These are phyloP conservation scores for Tricholaema leucomelas DNA, from an alignment of 2,113 vertebrate genomes.

Conservation along the genomic window DNA sequence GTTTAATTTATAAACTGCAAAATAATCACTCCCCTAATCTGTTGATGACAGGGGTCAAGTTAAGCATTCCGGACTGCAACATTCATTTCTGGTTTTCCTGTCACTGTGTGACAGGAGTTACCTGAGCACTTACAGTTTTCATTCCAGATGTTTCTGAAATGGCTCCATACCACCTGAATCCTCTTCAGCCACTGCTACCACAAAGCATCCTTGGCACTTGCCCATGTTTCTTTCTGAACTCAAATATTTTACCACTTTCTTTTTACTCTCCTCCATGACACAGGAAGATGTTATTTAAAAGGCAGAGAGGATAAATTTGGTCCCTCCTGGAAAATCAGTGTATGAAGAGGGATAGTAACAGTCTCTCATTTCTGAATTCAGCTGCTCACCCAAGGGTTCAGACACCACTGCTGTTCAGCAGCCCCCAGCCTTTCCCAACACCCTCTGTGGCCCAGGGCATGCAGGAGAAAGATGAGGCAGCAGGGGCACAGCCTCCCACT, in stretches of 20 bases:
- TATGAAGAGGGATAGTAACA: not conserved
- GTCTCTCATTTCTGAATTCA: not conserved
- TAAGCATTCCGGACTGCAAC: not conserved
- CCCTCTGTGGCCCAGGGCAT: fast-evolving
- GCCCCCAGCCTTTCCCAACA: not conserved
- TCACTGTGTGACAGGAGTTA: fast-evolving
- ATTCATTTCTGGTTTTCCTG: not conserved
- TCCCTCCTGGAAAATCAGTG: not conserved
- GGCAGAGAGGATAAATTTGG: not conserved
- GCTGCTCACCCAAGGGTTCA: not conserved
- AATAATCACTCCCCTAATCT: not conserved
- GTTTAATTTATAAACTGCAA: not conserved
- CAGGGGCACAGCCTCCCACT: not conserved
- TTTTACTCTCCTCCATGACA: not conserved
- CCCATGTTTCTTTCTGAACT: not conserved
- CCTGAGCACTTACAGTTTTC: fast-evolving
- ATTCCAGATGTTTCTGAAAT: not conserved
- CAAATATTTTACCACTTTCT: not conserved
- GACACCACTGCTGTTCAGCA: fast-evolving
- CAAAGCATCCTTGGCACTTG: not conserved
- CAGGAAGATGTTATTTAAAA: not conserved
- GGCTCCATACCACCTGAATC: not conserved
- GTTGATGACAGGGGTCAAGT: not conserved
- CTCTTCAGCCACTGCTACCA: not conserved
- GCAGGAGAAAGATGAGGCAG: fast-evolving